Evolutionary conservation across 2,797 vertebrate genomes (phyloP), one percentile per base, ranked within the genome.

Genomic region (Taenioides sp.): DNA sequence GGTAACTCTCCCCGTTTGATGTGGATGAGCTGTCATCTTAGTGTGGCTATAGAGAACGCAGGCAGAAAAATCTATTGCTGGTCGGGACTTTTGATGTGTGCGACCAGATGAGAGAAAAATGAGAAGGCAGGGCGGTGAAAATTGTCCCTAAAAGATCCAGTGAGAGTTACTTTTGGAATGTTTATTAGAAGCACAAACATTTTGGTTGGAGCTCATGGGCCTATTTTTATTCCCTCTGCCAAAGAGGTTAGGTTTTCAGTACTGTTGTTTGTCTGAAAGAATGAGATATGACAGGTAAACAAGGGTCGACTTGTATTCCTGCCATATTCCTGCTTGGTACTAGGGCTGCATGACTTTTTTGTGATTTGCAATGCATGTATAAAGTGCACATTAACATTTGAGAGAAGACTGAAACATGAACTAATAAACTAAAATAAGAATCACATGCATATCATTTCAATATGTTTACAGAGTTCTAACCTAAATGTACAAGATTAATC

Each of bases 1-100:
- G 86, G 86, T 83, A 90, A 86, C 82, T 82, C 79, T 80, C 87
- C 18, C 71, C 2, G 82, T 93, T 93, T 93, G 91, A 93, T 88
- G 91, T 93, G n/a, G 57, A 65, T 49, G 75, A 83, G 77, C 85
- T 81, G 86, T 88, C 87, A 85, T 84, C 84, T 77, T 63, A 76
- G 52, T 76, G 79, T 34, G 71, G 75, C 79, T 72, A 74, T 5
- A 77, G 77, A 86, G 76, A 80, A 86, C 85, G 77, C 80, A 49
- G 40, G 37, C 63, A 63, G 5, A 77, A 52, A 79, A 65, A 25
- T 28, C 65, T 65, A 65, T 54, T 63, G 76, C 83, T 75, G 67
- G 67, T 72, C 62, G 40, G 76, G 65, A 82, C 83, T 73, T 91
- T 88, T 92, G 86, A 90, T 87, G 81, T 86, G 72, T 74, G 78